These are phyloP conservation scores for Pachypeltis micranthus DNA, from an alignment of 1,140 invertebrate genomes.

Conservation along the genomic window DNA sequence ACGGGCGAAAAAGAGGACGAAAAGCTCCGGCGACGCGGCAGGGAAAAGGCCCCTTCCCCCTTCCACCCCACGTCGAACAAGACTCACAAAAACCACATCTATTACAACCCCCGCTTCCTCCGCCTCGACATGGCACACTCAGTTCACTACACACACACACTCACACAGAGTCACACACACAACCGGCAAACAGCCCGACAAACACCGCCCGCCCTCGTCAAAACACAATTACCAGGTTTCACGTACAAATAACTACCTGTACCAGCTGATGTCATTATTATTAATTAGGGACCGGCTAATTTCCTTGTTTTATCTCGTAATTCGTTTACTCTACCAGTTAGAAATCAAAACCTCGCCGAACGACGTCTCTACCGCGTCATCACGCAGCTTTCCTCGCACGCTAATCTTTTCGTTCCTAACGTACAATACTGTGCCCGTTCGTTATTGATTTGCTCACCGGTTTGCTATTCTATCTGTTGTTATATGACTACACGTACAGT, in stretches of 20 bases:
- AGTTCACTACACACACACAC: no score
- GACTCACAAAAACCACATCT: slow-evolving; percentile 9
- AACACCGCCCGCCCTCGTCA: background rate
- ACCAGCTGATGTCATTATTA: slow-evolving; percentile 10
- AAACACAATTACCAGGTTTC: slow-evolving; percentile 10
- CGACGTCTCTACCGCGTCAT: no score
- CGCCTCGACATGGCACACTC: no score
- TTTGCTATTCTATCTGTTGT: no score
- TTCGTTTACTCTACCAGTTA: background rate
- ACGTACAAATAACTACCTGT: slow-evolving; percentile 9
- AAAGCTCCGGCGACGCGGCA: background rate
- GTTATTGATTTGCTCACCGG: no score
- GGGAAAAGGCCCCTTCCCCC: no score
- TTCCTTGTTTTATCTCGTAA: background rate
- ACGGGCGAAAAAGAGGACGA: background rate
- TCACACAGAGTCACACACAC: background rate
- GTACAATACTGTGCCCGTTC: no score
- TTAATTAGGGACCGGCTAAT: background rate
- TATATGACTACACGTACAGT: no score
- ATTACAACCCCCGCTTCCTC: slow-evolving; percentile 11
- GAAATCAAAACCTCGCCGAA: no score
- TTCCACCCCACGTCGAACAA: no score
- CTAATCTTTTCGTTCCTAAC: no score
- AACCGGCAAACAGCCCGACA: background rate
- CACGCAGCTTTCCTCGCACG: no score